A percentile compares a stretch with the other conserved stretches of the same genome.
phyloP scores from a whole-genome alignment of 2,888 invertebrate genomes.

The Xanthorhoe spadicearia region DNA sequence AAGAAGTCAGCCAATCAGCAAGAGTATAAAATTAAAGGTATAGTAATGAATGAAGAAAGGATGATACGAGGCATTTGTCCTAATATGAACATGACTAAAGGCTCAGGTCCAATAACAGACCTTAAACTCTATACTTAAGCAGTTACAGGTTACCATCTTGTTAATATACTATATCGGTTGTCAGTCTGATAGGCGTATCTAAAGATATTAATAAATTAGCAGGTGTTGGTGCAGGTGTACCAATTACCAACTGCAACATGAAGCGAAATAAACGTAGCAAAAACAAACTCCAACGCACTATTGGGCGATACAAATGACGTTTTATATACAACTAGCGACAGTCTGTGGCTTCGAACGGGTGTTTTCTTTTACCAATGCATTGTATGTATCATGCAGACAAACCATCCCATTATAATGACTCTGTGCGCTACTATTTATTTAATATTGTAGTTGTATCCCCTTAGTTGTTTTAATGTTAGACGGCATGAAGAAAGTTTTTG shows the following conservation, averaged over 20 bases:
- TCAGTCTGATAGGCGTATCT: slow-evolving; percentile 35
- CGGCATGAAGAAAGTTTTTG: too few relatives aligned
- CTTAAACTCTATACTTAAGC: background rate
- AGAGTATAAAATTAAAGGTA: background rate
- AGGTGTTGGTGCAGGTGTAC: slow-evolving; percentile 78
- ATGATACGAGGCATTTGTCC: too few relatives aligned
- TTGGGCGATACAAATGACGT: slow-evolving; percentile 33
- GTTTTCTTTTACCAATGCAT: too few relatives aligned
- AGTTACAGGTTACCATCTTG: slow-evolving; percentile 9
- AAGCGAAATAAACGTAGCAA: slow-evolving; percentile 72
- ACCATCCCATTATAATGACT: too few relatives aligned
- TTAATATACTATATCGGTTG: slow-evolving; percentile 25
- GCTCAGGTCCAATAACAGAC: background rate
- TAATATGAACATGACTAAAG: too few relatives aligned
- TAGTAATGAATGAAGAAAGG: background rate
- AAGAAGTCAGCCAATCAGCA: too few relatives aligned
- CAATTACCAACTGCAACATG: slow-evolving; percentile 69
- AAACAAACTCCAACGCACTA: slow-evolving; percentile 61
- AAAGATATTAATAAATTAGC: slow-evolving; percentile 74
- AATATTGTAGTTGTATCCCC: too few relatives aligned
- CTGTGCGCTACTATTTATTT: too few relatives aligned
- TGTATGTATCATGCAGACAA: too few relatives aligned
- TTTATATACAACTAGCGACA: too few relatives aligned
- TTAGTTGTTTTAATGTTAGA: too few relatives aligned
- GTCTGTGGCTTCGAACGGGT: too few relatives aligned